Conservation (phyloP, 2,797 vertebrate species). For the Enoplosus armatus region DNA sequence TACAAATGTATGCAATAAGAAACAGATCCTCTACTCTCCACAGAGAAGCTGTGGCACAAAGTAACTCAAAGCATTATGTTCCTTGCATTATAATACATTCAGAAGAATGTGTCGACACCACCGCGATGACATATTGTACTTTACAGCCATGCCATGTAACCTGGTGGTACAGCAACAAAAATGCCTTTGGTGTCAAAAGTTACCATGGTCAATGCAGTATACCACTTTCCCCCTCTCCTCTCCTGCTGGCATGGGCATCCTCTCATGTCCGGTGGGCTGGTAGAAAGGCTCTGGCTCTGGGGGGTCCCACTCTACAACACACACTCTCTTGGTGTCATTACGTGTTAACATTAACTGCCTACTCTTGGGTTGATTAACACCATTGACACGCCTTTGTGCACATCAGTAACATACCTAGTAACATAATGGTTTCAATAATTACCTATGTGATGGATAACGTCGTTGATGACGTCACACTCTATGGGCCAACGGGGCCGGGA, state of each 20-base stretch:
- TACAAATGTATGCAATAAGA: background rate
- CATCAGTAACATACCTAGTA: background rate
- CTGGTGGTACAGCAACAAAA: background rate
- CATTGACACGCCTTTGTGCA: background rate
- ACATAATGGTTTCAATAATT: conserved; percentile 16
- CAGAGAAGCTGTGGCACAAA: background rate
- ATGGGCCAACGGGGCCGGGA: conserved; percentile 87
- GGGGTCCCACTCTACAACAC: conserved; percentile 90
- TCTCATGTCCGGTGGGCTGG: conserved; percentile 81
- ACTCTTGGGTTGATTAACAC: background rate
- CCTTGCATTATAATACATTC: background rate
- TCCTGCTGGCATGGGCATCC: conserved; percentile 54
- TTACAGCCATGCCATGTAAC: background rate
- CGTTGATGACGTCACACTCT: conserved; percentile 92
- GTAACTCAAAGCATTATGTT: background rate
- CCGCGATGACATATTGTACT: background rate
- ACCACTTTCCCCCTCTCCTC: conserved; percentile 86
- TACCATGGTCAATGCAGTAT: conserved; percentile 88
- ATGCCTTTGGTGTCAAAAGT: background rate
- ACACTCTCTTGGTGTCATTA: conserved; percentile 12
- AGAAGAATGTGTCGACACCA: background rate
- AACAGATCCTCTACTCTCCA: background rate
- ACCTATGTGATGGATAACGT: conserved; percentile 91
- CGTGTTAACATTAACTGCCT: background rate
- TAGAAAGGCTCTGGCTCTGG: conserved; percentile 90